phyloP scores from a whole-genome alignment of 2,113 vertebrate species.

The Panthera uncia region DNA sequence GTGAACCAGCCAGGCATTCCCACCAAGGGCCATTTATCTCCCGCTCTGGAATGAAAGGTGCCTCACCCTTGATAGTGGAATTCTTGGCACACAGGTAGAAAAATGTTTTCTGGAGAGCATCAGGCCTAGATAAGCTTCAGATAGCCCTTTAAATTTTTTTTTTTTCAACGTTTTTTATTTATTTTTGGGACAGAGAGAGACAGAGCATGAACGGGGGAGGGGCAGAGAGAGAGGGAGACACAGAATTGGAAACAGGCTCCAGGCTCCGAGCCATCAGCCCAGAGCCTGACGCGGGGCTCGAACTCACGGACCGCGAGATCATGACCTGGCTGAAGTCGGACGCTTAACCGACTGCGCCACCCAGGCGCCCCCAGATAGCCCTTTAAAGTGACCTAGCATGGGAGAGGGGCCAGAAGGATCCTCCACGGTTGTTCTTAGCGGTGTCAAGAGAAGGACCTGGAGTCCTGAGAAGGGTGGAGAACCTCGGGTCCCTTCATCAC shows the following conservation, averaged over 20 bases:
- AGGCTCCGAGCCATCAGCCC: too few species aligned
- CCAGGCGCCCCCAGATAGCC: too few species aligned
- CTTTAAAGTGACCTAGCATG: background rate
- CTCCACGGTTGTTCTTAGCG: background rate
- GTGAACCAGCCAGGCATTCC: background rate
- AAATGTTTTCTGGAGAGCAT: background rate
- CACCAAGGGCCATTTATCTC: background rate
- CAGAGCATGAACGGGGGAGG: too few species aligned
- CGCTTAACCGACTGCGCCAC: too few species aligned
- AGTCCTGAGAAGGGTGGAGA: background rate
- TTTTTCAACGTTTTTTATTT: too few species aligned
- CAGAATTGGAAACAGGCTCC: too few species aligned
- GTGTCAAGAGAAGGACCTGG: background rate
- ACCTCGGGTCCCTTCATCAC: background rate
- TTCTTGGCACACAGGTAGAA: background rate
- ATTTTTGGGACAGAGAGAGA: too few species aligned
- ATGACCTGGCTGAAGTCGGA: too few species aligned
- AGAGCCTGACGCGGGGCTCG: too few species aligned
- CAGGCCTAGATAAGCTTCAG: background rate
- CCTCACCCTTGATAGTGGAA: background rate
- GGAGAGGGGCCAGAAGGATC: background rate
- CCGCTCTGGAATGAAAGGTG: slow-evolving; percentile 33
- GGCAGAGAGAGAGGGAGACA: too few species aligned
- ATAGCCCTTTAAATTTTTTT: background rate
- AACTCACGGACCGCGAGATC: too few species aligned